Percentiles rank a stretch among this genome's conserved stretches.
These are phyloP conservation scores for Goniozus legneri DNA, from an alignment of 1,140 invertebrate species.

Conservation along the genomic window DNA sequence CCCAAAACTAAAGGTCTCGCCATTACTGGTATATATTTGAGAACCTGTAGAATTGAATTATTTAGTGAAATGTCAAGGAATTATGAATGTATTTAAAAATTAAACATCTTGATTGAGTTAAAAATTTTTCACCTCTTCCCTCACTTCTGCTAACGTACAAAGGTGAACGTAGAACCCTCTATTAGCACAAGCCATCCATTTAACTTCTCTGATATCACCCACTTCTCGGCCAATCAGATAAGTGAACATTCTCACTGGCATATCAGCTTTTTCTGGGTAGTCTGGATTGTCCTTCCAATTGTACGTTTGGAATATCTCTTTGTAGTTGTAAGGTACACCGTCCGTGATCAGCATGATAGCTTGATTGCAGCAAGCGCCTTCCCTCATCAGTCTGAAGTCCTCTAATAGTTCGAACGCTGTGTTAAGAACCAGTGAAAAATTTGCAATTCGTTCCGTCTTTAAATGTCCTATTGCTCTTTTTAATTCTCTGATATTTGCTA, in stretches of 20 bases:
- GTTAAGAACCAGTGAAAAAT: constrained; percentile 87
- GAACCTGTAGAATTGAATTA: constrained; percentile 57
- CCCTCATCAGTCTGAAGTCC: constrained; percentile 55
- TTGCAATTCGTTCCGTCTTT: constrained; percentile 85
- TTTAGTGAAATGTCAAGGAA: too few relatives aligned
- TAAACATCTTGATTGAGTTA: too few relatives aligned
- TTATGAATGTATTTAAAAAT: too few relatives aligned
- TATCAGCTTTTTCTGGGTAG: constrained; percentile 73
- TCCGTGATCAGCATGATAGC: constrained; percentile 99
- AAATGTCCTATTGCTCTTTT: constrained; percentile 76
- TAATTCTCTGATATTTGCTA: constrained; percentile 82
- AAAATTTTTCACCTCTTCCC: constrained; percentile 69
- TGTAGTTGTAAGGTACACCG: constrained; percentile 90
- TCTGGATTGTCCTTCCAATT: constrained; percentile 72
- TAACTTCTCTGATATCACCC: constrained; percentile 76
- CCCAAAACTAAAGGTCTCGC: constrained; percentile 81
- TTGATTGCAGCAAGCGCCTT: constrained; percentile 75
- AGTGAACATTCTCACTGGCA: constrained; percentile 92
- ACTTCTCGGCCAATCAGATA: constrained; percentile 94
- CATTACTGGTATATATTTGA: constrained; percentile 89
- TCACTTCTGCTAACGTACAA: constrained; percentile 86
- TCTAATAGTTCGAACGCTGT: constrained; percentile 86
- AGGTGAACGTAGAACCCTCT: constrained; percentile 92
- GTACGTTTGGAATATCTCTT: constrained; percentile 85
- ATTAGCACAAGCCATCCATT: constrained; percentile 97